phyloP scores from a whole-genome alignment of 1,140 invertebrate genomes.

The Paraescarpia echinospica region DNA sequence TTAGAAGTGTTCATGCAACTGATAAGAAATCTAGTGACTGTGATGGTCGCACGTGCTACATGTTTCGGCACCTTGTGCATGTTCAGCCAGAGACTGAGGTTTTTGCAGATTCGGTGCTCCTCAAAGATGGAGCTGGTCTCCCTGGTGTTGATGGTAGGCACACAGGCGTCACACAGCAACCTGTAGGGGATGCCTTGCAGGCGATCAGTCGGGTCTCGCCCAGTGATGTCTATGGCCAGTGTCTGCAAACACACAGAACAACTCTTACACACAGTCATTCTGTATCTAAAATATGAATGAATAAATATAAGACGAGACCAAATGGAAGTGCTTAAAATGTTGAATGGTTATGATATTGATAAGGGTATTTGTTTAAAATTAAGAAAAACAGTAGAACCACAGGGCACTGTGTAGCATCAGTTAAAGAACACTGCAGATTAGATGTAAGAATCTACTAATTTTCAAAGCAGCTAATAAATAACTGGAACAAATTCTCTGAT shows the following conservation, averaged over 20 bases:
- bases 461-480: too few relatives aligned
- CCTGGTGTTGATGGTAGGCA: constrained; percentile 53
- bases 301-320: too few relatives aligned
- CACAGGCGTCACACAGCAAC: constrained; percentile 54
- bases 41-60: background rate
- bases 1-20: background rate
- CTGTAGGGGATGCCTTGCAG: constrained; percentile 54
- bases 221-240: constrained; percentile 53
- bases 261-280: background rate
- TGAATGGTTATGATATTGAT: too few relatives aligned
- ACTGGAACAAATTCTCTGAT: too few relatives aligned
- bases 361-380: too few relatives aligned
- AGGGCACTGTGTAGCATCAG: too few relatives aligned
- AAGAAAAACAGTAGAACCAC: too few relatives aligned
- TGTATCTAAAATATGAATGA: too few relatives aligned
- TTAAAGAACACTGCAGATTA: too few relatives aligned
- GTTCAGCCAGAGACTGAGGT: constrained; percentile 54
- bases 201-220: constrained; percentile 49
- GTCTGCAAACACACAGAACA: constrained; percentile 39
- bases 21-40: background rate
- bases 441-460: too few relatives aligned
- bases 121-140: constrained; percentile 57
- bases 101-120: constrained; percentile 48
- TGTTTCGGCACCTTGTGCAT: constrained; percentile 38
- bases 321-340: too few relatives aligned